Percentiles rank a stretch among this genome's conserved stretches.
Conservation (phyloP, 2,888 invertebrate species). For the Barypeithes pellucidus region DNA sequence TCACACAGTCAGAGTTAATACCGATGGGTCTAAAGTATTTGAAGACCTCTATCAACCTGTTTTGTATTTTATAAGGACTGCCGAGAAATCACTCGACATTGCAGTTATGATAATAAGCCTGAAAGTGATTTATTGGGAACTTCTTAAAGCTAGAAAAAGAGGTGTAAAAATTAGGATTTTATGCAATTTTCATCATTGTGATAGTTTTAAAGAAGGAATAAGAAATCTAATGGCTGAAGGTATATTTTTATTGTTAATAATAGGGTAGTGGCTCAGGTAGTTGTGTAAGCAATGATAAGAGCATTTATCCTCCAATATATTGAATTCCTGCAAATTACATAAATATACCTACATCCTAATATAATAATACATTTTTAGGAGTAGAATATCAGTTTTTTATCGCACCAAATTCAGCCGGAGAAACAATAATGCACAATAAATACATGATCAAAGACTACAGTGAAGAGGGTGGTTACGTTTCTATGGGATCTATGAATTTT, state of each 20-base stretch:
- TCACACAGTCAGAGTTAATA: constrained; percentile 18
- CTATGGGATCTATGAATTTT: constrained; percentile 66
- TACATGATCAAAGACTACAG: constrained; percentile 66
- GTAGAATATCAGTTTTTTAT: constrained; percentile 60
- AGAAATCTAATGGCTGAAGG: constrained; percentile 59
- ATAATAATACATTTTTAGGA: constrained; percentile 53
- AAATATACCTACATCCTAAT: neutral
- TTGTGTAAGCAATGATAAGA: too few relatives aligned
- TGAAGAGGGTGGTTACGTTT: constrained; percentile 58
- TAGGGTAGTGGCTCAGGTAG: too few relatives aligned
- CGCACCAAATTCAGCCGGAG: constrained; percentile 52
- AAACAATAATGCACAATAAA: constrained; percentile 67
- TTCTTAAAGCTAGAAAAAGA: constrained; percentile 58
- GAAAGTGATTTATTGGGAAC: constrained; percentile 57
- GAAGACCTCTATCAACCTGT: constrained; percentile 61
- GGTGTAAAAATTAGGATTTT: constrained; percentile 64
- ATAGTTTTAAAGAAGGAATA: constrained; percentile 43
- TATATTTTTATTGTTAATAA: constrained; percentile 30
- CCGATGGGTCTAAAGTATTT: constrained; percentile 50
- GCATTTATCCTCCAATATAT: too few relatives aligned
- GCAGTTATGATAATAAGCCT: constrained; percentile 62
- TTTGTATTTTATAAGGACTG: constrained; percentile 63
- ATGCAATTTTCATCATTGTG: constrained; percentile 60
- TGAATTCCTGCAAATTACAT: too few relatives aligned
- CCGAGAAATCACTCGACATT: constrained; percentile 61